Percentiles rank a stretch among this genome's conserved stretches.
Conservation (phyloP, 2,888 invertebrate genomes). For the Chymomyza caudatula region DNA sequence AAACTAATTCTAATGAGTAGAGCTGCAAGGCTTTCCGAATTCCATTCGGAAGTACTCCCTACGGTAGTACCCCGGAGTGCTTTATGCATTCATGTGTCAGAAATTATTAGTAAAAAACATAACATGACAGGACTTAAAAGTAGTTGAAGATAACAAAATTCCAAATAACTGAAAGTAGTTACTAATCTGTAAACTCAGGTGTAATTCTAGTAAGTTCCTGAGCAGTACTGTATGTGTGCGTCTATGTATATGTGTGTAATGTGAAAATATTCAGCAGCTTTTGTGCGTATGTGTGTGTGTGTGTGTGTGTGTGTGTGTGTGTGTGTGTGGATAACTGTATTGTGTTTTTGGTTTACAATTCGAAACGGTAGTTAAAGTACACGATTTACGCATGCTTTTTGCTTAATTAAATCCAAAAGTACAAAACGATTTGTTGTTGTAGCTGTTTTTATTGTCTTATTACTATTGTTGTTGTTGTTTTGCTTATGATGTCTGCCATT, state of each 20-base stretch:
- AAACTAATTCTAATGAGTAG: no score
- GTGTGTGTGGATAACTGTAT: background rate
- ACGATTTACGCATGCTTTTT: constrained; percentile 38
- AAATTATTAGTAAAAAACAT: background rate
- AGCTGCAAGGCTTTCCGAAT: no score
- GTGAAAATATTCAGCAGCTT: background rate
- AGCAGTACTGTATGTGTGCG: background rate
- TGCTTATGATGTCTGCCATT: no score
- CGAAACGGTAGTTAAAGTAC: background rate
- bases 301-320: constrained; percentile 4
- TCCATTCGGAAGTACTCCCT: no score
- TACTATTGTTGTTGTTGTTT: background rate
- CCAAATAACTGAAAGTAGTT: background rate
- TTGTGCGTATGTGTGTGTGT: background rate
- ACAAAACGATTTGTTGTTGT: constrained; percentile 20
- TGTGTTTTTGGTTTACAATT: constrained; percentile 10
- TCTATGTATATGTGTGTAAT: background rate
- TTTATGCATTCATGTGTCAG: no score
- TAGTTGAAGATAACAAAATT: background rate
- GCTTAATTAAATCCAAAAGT: constrained; percentile 45
- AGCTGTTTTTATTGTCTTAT: background rate
- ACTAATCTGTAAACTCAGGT: background rate
- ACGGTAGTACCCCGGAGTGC: no score
- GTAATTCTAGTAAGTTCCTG: background rate
- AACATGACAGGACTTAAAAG: background rate